These are phyloP conservation scores for Drosophila yooni DNA, from an alignment of 2,888 invertebrate species.

Conservation along the genomic window DNA sequence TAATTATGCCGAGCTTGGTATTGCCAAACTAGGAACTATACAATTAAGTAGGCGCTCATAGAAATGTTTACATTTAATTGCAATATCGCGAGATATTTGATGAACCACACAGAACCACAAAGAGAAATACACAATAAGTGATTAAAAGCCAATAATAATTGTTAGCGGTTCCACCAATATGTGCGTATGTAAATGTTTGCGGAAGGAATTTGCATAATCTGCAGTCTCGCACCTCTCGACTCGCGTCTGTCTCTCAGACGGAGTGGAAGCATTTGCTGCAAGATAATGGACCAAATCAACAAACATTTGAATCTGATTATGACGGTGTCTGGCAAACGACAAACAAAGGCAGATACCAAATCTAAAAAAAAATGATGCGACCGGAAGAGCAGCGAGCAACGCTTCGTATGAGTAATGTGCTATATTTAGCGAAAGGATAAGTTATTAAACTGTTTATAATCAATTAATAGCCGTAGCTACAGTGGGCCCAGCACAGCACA, in stretches of 20 bases:
- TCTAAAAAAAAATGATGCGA: slow-evolving; percentile 24
- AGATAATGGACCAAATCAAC: slow-evolving; percentile 55
- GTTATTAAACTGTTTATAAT: slow-evolving; percentile 1
- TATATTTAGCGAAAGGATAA: slow-evolving; percentile 11
- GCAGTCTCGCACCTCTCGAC: slow-evolving; percentile 38
- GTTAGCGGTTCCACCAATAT: slow-evolving; percentile 65
- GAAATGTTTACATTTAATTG: slow-evolving; percentile 45
- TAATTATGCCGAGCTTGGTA: slow-evolving; percentile 3
- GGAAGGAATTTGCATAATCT: slow-evolving; percentile 75
- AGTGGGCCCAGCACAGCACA: background rate
- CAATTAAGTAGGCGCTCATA: background rate
- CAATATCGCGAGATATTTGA: slow-evolving; percentile 4
- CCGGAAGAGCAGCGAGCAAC: slow-evolving; percentile 61
- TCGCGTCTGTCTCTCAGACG: slow-evolving; percentile 9
- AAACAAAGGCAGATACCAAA: slow-evolving; percentile 52
- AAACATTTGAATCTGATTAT: slow-evolving; percentile 64
- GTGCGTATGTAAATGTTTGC: slow-evolving; percentile 74
- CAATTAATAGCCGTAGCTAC: slow-evolving; percentile 13
- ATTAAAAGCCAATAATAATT: slow-evolving; percentile 63
- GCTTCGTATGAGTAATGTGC: slow-evolving; percentile 58
- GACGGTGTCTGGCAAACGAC: slow-evolving; percentile 22
- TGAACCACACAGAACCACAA: slow-evolving; percentile 24
- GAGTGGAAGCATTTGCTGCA: slow-evolving; percentile 45
- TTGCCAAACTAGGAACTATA: slow-evolving; percentile 7
- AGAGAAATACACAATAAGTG: slow-evolving; percentile 25